Conservation (phyloP, 1,140 invertebrate species). For the Ephestia elutella region DNA sequence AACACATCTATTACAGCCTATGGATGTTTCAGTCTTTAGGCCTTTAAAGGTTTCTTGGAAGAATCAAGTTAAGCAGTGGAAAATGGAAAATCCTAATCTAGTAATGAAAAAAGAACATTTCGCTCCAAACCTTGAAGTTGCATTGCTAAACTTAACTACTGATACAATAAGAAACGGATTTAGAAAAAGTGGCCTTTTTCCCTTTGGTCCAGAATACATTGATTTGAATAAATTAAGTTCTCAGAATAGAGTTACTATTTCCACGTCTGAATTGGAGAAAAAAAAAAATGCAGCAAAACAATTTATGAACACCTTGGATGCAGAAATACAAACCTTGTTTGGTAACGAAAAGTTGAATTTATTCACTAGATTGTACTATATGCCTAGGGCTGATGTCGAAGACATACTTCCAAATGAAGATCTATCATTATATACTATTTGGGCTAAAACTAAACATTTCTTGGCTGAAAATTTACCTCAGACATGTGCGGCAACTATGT, state of each 20-base stretch:
- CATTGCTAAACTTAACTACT: conserved; percentile 1
- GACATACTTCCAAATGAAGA: conserved; percentile 21
- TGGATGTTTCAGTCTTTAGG: conserved; percentile 42
- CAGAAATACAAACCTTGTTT: conserved; percentile 7
- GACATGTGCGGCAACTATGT: conserved; percentile 17
- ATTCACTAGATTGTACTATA: conserved; percentile 21
- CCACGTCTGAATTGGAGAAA: conserved; percentile 17
- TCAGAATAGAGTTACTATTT: conserved; percentile 7
- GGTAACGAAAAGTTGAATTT: conserved; percentile 24
- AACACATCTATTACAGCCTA: conserved; percentile 62
- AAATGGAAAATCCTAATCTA: conserved; percentile 4
- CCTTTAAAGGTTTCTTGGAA: conserved; percentile 21
- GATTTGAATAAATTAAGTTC: conserved; percentile 14
- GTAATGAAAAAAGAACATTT: conserved; percentile 17
- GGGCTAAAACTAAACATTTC: conserved; percentile 24
- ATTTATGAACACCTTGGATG: conserved; percentile 14
- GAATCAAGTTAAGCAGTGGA: conserved; percentile 21
- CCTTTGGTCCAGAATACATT: conserved; percentile 20
- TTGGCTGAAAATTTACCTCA: conserved; percentile 23
- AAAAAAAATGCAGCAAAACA: conserved; percentile 21
- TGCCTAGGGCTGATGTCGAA: conserved; percentile 21
- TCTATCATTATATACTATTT: conserved; percentile 18
- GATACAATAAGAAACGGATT: conserved; percentile 20
- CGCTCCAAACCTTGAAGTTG: conserved; percentile 10
- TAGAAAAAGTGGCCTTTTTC: conserved; percentile 13